Percentiles rank a stretch among this genome's conserved stretches.
Evolutionary conservation across 1,140 invertebrate genomes (phyloP).

Genomic region (Geopemphigus sp.): DNA sequence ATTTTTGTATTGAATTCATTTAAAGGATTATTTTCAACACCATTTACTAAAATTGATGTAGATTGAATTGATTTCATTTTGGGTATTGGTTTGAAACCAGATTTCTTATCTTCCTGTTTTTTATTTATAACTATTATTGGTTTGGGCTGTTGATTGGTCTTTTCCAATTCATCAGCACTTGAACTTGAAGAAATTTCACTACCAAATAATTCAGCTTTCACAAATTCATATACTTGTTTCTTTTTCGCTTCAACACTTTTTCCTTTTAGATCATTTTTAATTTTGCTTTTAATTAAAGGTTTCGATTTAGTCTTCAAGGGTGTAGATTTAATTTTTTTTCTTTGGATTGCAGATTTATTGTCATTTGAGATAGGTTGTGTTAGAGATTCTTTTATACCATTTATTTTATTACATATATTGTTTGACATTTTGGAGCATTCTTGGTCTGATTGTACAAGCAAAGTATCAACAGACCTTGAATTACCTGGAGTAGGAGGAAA

Average conservation of each 20-base stretch:
- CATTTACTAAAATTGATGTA: background rate
- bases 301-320: background rate
- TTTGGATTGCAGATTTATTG: background rate
- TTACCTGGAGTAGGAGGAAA: conserved; percentile 43
- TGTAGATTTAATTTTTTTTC: background rate
- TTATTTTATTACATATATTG: background rate
- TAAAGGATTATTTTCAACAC: background rate
- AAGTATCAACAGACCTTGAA: conserved; percentile 35
- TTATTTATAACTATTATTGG: conserved; percentile 27
- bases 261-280: background rate
- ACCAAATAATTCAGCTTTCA: conserved; percentile 42
- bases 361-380: background rate
- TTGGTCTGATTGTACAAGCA: background rate
- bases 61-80: conserved; percentile 16
- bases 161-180: background rate
- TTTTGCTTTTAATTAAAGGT: background rate
- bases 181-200: conserved; percentile 33
- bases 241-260: conserved; percentile 18
- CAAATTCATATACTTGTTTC: conserved; percentile 30
- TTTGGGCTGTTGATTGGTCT: background rate
- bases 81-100: conserved; percentile 34
- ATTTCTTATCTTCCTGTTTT: conserved; percentile 19
- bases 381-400: background rate
- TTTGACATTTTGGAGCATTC: background rate
- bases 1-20: background rate